These are phyloP conservation scores for Eupleurogrammus muticus DNA, from an alignment of 2,797 vertebrate species.

Conservation along the genomic window DNA sequence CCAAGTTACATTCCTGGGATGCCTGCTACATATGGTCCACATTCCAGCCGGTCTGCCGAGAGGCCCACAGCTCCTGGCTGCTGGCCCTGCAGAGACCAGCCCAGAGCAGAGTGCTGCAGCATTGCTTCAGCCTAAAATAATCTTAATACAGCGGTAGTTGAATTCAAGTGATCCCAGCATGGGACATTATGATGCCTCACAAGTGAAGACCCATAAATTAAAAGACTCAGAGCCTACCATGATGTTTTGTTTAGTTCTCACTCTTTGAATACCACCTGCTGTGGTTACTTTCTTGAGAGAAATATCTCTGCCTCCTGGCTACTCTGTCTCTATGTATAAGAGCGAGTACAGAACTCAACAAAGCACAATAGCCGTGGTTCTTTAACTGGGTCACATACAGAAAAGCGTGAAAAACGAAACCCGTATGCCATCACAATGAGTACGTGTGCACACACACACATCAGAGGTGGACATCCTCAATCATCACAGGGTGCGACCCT, in stretches of 20 bases:
- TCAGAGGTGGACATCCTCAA: background rate
- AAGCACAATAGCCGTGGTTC: slow-evolving; percentile 56
- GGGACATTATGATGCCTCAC: slow-evolving; percentile 21
- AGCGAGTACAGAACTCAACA: slow-evolving; percentile 31
- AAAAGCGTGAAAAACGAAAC: slow-evolving; percentile 71
- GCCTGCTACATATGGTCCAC: slow-evolving; percentile 97
- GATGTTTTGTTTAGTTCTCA: slow-evolving; percentile 18
- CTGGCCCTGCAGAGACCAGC: slow-evolving; percentile 84
- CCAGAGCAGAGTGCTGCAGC: slow-evolving; percentile 65
- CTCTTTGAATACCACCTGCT: slow-evolving; percentile 2
- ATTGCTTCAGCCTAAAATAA: slow-evolving; percentile 70
- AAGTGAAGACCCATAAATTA: slow-evolving; percentile 36
- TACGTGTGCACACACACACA: slow-evolving; percentile 13
- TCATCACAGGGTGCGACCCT: background rate
- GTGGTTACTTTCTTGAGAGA: slow-evolving; percentile 10
- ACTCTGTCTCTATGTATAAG: slow-evolving; percentile 1
- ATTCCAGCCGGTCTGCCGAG: slow-evolving; percentile 93
- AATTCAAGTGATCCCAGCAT: slow-evolving; percentile 39
- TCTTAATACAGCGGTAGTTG: slow-evolving; percentile 58
- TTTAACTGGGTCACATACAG: slow-evolving; percentile 82
- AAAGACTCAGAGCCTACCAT: background rate
- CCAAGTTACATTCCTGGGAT: slow-evolving; percentile 92
- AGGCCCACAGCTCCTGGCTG: slow-evolving; percentile 85
- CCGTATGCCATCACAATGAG: slow-evolving; percentile 47
- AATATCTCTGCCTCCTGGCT: slow-evolving; percentile 20